Base-by-base conservation (phyloP, 2,797 vertebrate species). In the Anabas testudineus region DNA sequence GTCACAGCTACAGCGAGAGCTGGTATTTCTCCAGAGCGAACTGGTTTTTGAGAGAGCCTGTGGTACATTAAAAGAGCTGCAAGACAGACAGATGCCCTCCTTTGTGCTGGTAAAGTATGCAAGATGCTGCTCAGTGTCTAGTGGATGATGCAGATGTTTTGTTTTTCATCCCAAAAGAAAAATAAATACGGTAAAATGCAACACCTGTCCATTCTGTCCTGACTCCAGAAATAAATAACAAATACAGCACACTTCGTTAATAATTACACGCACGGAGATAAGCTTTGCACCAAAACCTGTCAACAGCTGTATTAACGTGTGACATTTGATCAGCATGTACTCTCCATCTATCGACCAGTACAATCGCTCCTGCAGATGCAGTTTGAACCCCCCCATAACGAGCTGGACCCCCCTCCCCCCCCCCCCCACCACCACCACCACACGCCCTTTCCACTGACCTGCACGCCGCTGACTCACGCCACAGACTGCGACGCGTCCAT, bases 391-490 rank as follows among this genome's bases (percentile, higher is more conserved):
- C n/a, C 66, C 26, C 22, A 6, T 30, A 26, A 39, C 0, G 21
- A 61, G 39, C 67, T 3, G 67, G 67, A 67, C 57, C 76, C 63
- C 49, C 51, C 67, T n/a, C n/a, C n/a, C n/a, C n/a, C n/a, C n/a
- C n/a, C n/a, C n/a, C n/a, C n/a, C n/a, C n/a, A n/a, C n/a, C n/a
- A n/a, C n/a, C n/a, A n/a, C n/a, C n/a, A n/a, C n/a, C 75, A 78
- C 77, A 83, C 83, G 74, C 80, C 77, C 83, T 78, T 66, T 54
- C 49, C 28, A 24, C 28, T 26, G 28, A 65, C 62, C 18, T 3
- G 34, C 71, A 56, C 81, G 24, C 72, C 81, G 82, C 90, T 90
- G 82, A 89, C 85, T 88, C 90, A 87, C 79, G 63, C 55, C 79
- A 12, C 83, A 37, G 18, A 54, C 69, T 9, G 61, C 24, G 77